Evolutionary conservation across 1,140 invertebrate genomes (phyloP).

Genomic region (Nomia melanderi): DNA sequence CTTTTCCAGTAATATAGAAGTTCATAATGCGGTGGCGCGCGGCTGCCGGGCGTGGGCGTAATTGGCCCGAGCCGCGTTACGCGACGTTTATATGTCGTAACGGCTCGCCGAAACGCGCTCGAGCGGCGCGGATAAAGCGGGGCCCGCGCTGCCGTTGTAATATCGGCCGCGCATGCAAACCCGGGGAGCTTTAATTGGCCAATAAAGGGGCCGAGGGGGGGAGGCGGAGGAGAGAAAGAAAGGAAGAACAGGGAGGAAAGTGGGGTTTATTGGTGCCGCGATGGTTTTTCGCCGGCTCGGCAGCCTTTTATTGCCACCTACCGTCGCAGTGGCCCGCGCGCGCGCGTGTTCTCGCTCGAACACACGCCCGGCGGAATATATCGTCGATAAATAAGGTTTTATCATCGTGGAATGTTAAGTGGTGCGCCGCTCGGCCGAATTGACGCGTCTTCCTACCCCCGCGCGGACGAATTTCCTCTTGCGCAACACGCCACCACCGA

Average conservation of each 20-base stretch:
- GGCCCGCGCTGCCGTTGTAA: slow-evolving; percentile 36
- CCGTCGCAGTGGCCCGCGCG: slow-evolving; percentile 30
- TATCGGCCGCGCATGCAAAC: slow-evolving; percentile 40
- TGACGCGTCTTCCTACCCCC: not conserved
- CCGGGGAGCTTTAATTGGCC: slow-evolving; percentile 56
- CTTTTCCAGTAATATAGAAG: slow-evolving; percentile 52
- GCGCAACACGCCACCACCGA: slow-evolving; percentile 3
- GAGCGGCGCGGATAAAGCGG: slow-evolving; percentile 16
- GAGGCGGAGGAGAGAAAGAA: no score
- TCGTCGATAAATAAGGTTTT: slow-evolving; percentile 63
- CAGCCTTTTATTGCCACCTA: slow-evolving; percentile 55
- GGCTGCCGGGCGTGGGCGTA: slow-evolving; percentile 39
- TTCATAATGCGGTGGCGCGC: slow-evolving; percentile 40
- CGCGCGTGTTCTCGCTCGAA: no score
- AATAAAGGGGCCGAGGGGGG: slow-evolving; percentile 43
- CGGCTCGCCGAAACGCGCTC: slow-evolving; percentile 40
- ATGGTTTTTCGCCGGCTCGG: slow-evolving; percentile 10
- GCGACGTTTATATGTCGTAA: slow-evolving; percentile 51
- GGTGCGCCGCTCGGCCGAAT: not conserved
- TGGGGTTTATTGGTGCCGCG: slow-evolving; percentile 2
- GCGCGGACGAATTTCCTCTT: not conserved
- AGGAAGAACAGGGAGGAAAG: not conserved
- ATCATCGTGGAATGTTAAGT: slow-evolving; percentile 62
- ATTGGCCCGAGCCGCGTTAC: slow-evolving; percentile 53
- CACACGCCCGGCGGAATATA: slow-evolving; percentile 58